Conservation (phyloP, 2,797 vertebrate genomes). For the Gymnothorax reevesii region DNA sequence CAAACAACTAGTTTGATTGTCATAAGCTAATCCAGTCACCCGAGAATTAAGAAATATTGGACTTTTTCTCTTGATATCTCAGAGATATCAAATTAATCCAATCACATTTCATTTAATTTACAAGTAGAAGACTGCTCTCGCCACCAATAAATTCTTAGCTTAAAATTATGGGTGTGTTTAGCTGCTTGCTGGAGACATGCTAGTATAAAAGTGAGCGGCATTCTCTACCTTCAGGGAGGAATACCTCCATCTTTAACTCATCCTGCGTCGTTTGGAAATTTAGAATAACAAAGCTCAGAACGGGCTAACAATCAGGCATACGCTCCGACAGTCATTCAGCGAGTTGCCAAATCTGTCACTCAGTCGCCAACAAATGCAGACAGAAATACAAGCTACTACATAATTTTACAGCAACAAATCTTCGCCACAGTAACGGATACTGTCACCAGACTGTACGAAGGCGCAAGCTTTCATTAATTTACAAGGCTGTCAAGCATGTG, state of each 20-base stretch:
- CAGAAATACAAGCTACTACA: not conserved
- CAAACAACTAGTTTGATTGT: no score
- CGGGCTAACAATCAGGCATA: not conserved
- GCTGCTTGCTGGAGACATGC: not conserved
- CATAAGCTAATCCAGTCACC: no score
- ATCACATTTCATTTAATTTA: no score
- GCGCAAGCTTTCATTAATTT: not conserved
- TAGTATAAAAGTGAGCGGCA: not conserved
- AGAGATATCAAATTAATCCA: no score
- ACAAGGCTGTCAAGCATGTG: not conserved
- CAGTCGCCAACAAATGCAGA: not conserved
- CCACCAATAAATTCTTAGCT: no score
- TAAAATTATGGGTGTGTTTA: no score
- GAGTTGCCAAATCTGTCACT: not conserved
- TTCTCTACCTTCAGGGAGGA: not conserved
- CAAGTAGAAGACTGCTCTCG: no score
- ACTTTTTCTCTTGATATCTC: no score
- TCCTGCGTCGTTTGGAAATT: not conserved
- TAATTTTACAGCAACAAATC: not conserved
- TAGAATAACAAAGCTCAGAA: not conserved
- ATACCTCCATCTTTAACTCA: not conserved
- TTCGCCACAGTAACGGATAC: not conserved
- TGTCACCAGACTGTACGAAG: not conserved
- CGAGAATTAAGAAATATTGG: no score
- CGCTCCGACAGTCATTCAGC: not conserved